phyloP scores from a whole-genome alignment of 37 sponge, comb jelly and placozoan genomes.

The Hormiphora californensis region DNA sequence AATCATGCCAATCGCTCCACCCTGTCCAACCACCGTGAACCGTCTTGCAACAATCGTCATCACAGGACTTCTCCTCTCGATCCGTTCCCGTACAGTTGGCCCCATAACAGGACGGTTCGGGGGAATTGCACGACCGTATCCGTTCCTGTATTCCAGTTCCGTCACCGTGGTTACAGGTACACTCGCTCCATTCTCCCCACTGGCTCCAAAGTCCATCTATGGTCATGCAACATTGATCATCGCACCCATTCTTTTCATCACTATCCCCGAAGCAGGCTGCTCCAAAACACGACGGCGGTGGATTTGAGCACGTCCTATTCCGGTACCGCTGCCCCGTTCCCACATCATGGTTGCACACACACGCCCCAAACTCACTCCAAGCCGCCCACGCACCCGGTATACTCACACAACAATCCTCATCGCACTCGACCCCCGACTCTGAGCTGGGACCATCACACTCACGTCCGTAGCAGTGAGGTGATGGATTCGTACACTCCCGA shows the following conservation, averaged over 20 bases:
- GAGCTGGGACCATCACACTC: not conserved
- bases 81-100: not conserved
- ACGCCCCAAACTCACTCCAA: not conserved
- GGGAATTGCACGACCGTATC: not conserved
- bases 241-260: not conserved
- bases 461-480: not conserved
- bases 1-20: not conserved
- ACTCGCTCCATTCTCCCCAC: conserved; percentile 5
- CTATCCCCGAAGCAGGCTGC: not conserved
- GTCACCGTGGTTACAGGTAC: not conserved
- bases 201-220: not conserved
- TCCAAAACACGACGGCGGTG: not conserved
- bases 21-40: not conserved
- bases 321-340: not conserved
- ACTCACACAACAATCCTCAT: not conserved
- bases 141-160: not conserved
- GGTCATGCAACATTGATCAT: not conserved
- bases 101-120: not conserved
- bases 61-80: not conserved
- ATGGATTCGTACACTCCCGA: not conserved
- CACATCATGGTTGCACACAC: not conserved
- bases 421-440: not conserved
- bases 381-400: not conserved
- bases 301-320: not conserved
- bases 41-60: not conserved